These are phyloP conservation scores for Riparia riparia DNA, from an alignment of 2,113 vertebrate species.

Conservation along the genomic window DNA sequence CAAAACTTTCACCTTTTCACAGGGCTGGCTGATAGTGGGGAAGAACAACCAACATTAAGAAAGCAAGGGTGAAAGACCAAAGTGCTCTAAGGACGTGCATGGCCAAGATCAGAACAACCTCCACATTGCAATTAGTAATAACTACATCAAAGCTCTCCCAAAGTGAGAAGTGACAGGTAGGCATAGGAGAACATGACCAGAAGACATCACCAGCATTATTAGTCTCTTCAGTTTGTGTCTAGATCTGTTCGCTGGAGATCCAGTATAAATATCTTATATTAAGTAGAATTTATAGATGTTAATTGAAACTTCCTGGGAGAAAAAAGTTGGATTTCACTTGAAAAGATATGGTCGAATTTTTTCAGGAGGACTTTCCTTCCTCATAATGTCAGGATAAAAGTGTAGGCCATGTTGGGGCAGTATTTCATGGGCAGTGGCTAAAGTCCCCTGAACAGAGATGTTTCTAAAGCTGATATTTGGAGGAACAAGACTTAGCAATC, in stretches of 20 bases:
- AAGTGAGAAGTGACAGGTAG: not conserved
- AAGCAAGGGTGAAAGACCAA: not conserved
- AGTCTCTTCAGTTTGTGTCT: not conserved
- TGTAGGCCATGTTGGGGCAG: not conserved
- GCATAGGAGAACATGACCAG: not conserved
- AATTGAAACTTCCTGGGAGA: not conserved
- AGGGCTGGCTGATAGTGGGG: not conserved
- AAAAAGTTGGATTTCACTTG: not conserved
- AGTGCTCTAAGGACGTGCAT: not conserved
- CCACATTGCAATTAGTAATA: not conserved
- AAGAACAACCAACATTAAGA: not conserved
- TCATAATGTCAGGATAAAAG: not conserved
- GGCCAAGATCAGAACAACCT: not conserved
- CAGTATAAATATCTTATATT: not conserved
- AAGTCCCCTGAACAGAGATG: not conserved
- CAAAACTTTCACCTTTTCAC: not conserved
- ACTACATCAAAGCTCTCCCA: not conserved
- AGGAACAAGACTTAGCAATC: not conserved
- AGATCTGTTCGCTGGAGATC: not conserved
- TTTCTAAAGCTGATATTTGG: not conserved
- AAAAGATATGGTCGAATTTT: not conserved
- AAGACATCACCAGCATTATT: not conserved
- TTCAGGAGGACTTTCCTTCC: not conserved
- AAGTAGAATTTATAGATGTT: not conserved
- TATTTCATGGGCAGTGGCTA: not conserved